Conservation (phyloP, 2,888 invertebrate genomes). For the Drosophila pegasa region DNA sequence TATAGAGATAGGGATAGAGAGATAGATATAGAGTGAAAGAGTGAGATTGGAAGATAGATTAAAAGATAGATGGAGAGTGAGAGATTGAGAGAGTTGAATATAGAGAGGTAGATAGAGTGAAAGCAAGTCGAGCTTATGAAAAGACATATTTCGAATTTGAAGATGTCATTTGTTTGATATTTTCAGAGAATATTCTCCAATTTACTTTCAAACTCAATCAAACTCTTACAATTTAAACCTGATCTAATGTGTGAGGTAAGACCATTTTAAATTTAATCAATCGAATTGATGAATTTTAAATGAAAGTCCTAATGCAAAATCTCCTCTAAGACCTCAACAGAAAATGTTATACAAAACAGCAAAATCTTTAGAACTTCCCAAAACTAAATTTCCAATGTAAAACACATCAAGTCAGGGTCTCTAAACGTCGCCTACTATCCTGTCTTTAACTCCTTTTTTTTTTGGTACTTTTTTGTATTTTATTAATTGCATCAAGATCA, state of each 20-base stretch:
- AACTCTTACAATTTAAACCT: no score
- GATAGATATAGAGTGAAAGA: no score
- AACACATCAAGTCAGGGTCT: not conserved
- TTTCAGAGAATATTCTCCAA: not conserved
- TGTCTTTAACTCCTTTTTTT: not conserved
- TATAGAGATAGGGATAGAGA: no score
- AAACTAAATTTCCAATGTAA: not conserved
- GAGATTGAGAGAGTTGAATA: no score
- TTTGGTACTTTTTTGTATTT: conserved; percentile 30
- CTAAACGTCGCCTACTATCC: not conserved
- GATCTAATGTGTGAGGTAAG: not conserved
- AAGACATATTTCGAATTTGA: no score
- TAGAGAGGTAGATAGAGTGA: no score
- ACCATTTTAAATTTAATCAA: not conserved
- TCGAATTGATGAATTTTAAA: not conserved
- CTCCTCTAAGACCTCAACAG: not conserved
- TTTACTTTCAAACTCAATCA: not conserved
- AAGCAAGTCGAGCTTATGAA: no score
- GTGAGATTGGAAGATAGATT: fast-evolving
- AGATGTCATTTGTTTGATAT: not conserved
- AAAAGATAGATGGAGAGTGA: not conserved
- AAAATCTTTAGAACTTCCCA: fast-evolving
- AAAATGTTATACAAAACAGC: not conserved
- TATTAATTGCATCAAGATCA: conserved; percentile 84
- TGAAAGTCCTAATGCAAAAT: not conserved